Evolutionary conservation across 1,140 invertebrate species (phyloP), one percentile per base, ranked within the genome.

Genomic region (Dryas iulia): DNA sequence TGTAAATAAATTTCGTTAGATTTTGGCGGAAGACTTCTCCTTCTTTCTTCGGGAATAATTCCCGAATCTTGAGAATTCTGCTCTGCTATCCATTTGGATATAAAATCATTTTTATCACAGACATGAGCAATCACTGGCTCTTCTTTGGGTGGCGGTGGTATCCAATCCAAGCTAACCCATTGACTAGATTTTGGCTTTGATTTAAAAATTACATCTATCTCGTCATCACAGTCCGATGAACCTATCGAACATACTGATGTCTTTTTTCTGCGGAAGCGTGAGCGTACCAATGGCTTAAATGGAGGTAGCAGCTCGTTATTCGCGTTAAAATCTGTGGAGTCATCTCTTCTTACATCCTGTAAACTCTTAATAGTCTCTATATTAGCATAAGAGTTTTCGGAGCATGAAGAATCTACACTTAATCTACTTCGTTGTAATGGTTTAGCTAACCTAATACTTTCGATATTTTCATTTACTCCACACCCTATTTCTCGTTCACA

Each of bases 161-260:
- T 93, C 83, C 90, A 90, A 84, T 93, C 91, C 68, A 92, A 81
- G 72, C 91, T 92, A 59, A 92, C 86, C 91, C 91, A 93, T 71
- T 92, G 91, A 92, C 90, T 92, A 91, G 90, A 92, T 84, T 92
- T 93, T 47, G 91, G 91, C 77, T 93, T 92, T 67, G 90, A 92
- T 83, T 92, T 93, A 83, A 92, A 93, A 78, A 92, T 92, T 66
- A 92, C 92, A 76, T 92, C 91, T 73, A 91, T 84, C 71, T 92
- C 92, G 54, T 89, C 86, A 77, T 92, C 91, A 69, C 86, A 90
- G 69, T 92, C 92, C 57, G 86, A 92, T 63, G 91, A 92, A 68
- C 91, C 91, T 71, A 92, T 92, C 54, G 92, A 92, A 79, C 87
- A 92, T 61, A 92, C 92, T 54, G 92, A 92, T 65, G 83, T 89